Percentiles rank a stretch among this genome's conserved stretches.
These are phyloP conservation scores for Empis stercorea DNA, from an alignment of 2,888 invertebrate genomes.

Conservation along the genomic window DNA sequence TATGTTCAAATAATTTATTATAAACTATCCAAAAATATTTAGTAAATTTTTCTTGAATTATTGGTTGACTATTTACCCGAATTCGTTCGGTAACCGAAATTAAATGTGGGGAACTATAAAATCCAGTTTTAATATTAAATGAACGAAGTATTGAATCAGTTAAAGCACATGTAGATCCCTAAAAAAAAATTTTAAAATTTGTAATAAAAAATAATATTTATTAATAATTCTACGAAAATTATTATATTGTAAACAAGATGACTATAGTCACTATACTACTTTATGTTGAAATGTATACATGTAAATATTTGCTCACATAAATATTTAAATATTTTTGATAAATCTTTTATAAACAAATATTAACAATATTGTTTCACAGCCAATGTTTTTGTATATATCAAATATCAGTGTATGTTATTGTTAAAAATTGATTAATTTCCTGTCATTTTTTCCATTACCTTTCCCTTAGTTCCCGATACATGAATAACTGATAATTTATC, in stretches of 20 bases:
- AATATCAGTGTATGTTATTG: too few species aligned
- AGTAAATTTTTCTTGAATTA: constrained; percentile 61
- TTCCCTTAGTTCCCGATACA: constrained; percentile 95
- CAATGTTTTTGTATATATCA: too few species aligned
- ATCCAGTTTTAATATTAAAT: constrained; percentile 79
- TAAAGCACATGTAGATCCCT: constrained; percentile 87
- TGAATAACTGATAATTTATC: constrained; percentile 78
- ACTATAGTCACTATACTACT: too few species aligned
- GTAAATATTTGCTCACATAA: too few species aligned
- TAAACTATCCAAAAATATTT: constrained; percentile 74
- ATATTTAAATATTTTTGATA: too few species aligned
- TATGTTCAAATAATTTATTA: constrained; percentile 41
- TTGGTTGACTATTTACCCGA: constrained; percentile 67
- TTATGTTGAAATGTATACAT: too few species aligned
- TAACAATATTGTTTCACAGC: too few species aligned
- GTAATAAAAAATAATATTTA: too few species aligned
- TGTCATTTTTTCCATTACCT: constrained; percentile 37
- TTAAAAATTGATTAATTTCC: too few species aligned
- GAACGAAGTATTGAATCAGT: constrained; percentile 76
- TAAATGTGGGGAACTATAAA: constrained; percentile 93
- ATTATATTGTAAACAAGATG: too few species aligned
- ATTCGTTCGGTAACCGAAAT: constrained; percentile 86
- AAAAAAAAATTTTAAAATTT: constrained; percentile 6
- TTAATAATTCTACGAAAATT: too few species aligned
- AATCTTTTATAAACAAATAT: too few species aligned